Percentiles rank a stretch among this genome's conserved stretches.
phyloP scores from a whole-genome alignment of 2,113 vertebrate species.

The Erpornis zantholeuca region DNA sequence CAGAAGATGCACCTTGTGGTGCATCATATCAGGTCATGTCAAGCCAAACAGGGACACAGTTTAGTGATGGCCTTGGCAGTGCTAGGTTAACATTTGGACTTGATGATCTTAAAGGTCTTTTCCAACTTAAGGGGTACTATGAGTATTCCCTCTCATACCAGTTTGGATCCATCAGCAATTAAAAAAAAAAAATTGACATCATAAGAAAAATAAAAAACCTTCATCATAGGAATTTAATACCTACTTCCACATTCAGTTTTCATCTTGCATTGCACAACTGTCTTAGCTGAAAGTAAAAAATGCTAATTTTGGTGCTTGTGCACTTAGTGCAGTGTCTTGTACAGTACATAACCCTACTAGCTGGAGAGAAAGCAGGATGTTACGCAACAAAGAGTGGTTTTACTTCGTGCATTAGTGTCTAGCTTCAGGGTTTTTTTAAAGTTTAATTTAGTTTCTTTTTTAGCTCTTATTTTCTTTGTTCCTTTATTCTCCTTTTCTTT shows the following conservation, averaged over 20 bases:
- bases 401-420: background rate
- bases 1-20: background rate
- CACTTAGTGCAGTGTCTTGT: background rate
- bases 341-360: background rate
- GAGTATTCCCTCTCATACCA: background rate
- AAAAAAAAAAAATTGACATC: background rate
- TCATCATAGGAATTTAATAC: background rate
- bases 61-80: background rate
- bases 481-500: slow-evolving; percentile 15
- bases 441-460: background rate
- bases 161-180: background rate
- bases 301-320: background rate
- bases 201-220: background rate
- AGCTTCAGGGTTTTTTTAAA: background rate
- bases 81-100: background rate
- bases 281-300: background rate
- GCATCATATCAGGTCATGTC: background rate
- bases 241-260: background rate
- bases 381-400: background rate
- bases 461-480: background rate
- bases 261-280: background rate
- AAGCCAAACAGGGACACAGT: background rate
- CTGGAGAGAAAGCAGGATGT: background rate
- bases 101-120: background rate
- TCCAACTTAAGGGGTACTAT: background rate